Percentiles rank a stretch among this genome's conserved stretches.
Conservation (phyloP, 2,113 vertebrate species). For the Pithys albifrons region DNA sequence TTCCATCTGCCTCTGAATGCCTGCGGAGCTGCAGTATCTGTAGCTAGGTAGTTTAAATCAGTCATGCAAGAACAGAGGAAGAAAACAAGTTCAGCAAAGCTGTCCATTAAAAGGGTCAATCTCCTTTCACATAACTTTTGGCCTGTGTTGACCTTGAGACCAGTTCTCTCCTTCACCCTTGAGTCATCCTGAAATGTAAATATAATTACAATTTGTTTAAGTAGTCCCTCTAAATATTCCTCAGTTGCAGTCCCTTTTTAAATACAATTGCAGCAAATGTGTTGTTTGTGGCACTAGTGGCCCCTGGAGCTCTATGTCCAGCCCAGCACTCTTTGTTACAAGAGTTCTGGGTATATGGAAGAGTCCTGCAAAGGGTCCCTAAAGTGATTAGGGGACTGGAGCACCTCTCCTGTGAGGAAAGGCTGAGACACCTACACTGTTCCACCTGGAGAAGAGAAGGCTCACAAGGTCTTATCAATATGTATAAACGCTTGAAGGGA, state of each 20-base stretch:
- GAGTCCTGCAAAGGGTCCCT: background rate
- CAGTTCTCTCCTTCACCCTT: background rate
- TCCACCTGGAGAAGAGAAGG: background rate
- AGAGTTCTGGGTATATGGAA: background rate
- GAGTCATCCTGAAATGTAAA: background rate
- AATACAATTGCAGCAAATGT: background rate
- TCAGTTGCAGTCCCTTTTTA: background rate
- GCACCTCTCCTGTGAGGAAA: background rate
- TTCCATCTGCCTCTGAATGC: slow-evolving; percentile 2
- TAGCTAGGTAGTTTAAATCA: slow-evolving; percentile 1
- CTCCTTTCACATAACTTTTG: background rate
- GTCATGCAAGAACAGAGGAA: background rate
- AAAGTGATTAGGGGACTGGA: background rate
- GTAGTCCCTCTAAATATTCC: background rate
- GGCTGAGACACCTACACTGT: background rate
- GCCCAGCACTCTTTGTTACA: background rate
- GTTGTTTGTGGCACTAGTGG: background rate
- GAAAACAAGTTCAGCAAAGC: background rate
- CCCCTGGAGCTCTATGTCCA: background rate
- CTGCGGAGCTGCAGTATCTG: slow-evolving; percentile 21
- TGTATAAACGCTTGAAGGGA: background rate
- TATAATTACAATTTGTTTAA: background rate
- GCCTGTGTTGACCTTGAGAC: background rate
- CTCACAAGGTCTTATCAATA: background rate
- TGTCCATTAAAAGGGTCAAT: background rate